Base-by-base conservation (phyloP, 2,888 invertebrate genomes). In the Thereva nobilitata region DNA sequence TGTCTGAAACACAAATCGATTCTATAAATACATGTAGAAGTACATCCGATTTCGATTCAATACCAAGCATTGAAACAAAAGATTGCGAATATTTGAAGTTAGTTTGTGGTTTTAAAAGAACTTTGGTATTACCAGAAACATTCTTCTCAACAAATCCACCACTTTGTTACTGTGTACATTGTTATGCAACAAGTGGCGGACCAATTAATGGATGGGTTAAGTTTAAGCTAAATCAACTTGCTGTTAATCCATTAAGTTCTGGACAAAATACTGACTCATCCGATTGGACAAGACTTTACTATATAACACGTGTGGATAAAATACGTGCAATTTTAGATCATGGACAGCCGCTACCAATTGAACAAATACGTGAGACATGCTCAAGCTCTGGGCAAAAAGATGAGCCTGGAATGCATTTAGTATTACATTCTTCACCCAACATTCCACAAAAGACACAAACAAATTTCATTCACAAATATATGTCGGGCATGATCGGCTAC, bases 271-370 rank as follows among this genome's bases (percentile, higher is more conserved):
- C 67, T 40, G 70, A 73, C 35, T 70, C 71, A 37, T 76, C 76
- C 3, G 80, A 80, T 64, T 81, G 80, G 80, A 69, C 78, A 66
- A 79, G 79, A 0, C 75, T 80, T 3, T 81, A 78, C 70, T 80
- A 80, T 68, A 76, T 79, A 72, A 81, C 80, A 4, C 73, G 80
- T 1, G 80, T 80, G 34, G 81, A 81, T 69, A 81, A 81, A 71
- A 81, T 81, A 56, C 77, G 81, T 3, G 79, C 80, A 1, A 80
- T 81, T 44, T 72, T 81, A 38, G 81, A 81, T 72, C 77, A 80
- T 10, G 81, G 81, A 0, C 81, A 81, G 67, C 80, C 80, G 2
- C 64, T 80, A 23, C 80, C 81, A 1, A 74, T 80, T 41, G 79
- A 80, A 59, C 73, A 75, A 47, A 75, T 73, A 7, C 73, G 74